Base-by-base conservation (phyloP, 2,888 invertebrate genomes). In the Clunio marinus region DNA sequence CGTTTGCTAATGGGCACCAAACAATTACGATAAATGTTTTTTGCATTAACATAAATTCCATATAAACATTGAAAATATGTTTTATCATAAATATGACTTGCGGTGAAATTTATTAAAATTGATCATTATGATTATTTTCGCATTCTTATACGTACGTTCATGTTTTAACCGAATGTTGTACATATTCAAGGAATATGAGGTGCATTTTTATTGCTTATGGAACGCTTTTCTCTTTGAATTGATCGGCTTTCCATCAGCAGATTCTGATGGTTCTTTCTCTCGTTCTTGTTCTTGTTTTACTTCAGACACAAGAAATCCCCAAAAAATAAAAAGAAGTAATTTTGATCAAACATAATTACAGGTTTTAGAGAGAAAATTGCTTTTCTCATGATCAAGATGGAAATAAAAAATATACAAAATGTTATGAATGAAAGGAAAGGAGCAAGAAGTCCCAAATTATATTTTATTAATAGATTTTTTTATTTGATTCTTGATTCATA, bases 11-110 rank as follows among this genome's bases (percentile, higher is more conserved):
- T 62, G 35, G 35, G 35, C 62, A 62, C 25, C 37, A 28, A 22
- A 63, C 37, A 45, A 63, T 63, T 63, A 63, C 63, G 46, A 63
- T 63, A 63, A 63, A 63, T 45, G 51, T 17, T 51, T 17, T n/a
- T n/a, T n/a, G n/a, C 25, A 63, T 63, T 37, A 63, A 45, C 63
- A 63, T 63, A 63, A 63, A 37, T 63, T 63, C 46, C 15, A 10
- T 41, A 41, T 41, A 41, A 41, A 41, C 41, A 41, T 15, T 41
- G 41, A 10, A 15, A 41, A 41, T 10, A 41, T 41, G 41, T n/a
- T 41, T 41, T 2, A 10, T 41, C 32, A 10, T 10, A 41, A 32
- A 55, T 15, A 55, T 55, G 55, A 15, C 55, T 55, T 10, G 55
- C 55, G 55, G 55, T 55, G 2, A 55, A 55, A 55, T 55, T 55